Percentiles rank a stretch among this genome's conserved stretches.
These are phyloP conservation scores for Cyanocitta stelleri DNA, from an alignment of 2,113 vertebrate species.

Conservation along the genomic window DNA sequence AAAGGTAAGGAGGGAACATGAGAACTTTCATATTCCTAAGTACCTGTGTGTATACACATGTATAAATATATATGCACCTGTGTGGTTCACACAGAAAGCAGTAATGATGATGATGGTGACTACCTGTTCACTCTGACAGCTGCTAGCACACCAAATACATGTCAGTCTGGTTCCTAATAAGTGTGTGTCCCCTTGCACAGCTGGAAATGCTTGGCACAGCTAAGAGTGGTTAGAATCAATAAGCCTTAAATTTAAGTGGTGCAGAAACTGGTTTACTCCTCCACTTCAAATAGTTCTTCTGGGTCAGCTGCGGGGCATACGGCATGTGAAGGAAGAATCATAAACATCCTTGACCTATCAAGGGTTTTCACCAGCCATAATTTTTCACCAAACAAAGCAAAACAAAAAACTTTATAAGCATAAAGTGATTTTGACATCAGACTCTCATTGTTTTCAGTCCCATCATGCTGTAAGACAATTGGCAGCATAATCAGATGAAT, in stretches of 20 bases:
- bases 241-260: neutral
- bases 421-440: neutral
- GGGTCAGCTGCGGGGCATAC: neutral
- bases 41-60: accelerated
- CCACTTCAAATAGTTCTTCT: neutral
- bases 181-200: neutral
- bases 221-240: neutral
- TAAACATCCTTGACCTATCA: neutral
- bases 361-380: neutral
- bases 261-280: neutral
- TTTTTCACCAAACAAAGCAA: neutral
- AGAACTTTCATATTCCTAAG: neutral
- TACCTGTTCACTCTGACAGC: neutral
- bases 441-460: neutral
- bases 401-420: neutral
- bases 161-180: neutral
- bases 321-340: neutral
- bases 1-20: neutral
- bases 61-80: accelerated
- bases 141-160: neutral
- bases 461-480: neutral
- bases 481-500: neutral
- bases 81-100: neutral
- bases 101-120: neutral
- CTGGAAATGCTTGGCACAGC: neutral